Percentiles rank a stretch among this genome's conserved stretches.
These are phyloP conservation scores for Zootoca vivipara DNA, from an alignment of 2,113 vertebrate species.

Conservation along the genomic window DNA sequence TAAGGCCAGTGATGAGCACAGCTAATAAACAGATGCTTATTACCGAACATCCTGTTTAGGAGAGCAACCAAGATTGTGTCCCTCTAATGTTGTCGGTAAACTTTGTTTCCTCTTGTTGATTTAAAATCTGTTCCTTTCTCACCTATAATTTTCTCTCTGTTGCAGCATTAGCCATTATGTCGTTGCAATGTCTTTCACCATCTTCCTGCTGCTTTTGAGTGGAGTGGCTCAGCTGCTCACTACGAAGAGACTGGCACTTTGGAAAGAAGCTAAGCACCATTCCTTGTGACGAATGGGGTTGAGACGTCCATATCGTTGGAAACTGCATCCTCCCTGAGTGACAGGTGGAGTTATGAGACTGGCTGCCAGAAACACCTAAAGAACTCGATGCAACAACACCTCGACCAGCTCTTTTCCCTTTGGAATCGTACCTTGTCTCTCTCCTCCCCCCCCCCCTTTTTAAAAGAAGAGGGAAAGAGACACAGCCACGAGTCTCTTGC, in stretches of 20 bases:
- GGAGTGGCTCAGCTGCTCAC: constrained; percentile 89
- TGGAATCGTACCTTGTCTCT: constrained; percentile 44
- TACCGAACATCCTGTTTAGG: background rate
- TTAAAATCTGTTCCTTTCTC: constrained; percentile 9
- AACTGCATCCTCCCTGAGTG: constrained; percentile 53
- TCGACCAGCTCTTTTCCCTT: constrained; percentile 53
- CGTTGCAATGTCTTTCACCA: constrained; percentile 96
- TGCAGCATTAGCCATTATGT: constrained; percentile 97
- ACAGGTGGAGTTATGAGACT: constrained; percentile 94
- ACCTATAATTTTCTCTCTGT: constrained; percentile 33
- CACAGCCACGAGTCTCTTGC: background rate
- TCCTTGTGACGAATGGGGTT: constrained; percentile 66
- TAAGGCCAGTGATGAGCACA: background rate
- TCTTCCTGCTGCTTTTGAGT: constrained; percentile 93
- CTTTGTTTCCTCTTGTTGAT: background rate
- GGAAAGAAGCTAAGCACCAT: constrained; percentile 82
- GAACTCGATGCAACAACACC: constrained; percentile 84
- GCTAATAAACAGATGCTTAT: background rate
- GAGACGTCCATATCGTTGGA: background rate
- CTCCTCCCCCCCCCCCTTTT: background rate
- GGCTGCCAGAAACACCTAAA: constrained; percentile 90
- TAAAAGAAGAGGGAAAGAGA: background rate
- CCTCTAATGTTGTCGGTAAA: background rate
- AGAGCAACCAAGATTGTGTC: background rate
- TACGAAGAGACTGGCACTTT: constrained; percentile 78